A percentile compares a stretch with the other conserved stretches of the same genome.
phyloP scores from a whole-genome alignment of 2,888 invertebrate genomes.

The Antitype chi region DNA sequence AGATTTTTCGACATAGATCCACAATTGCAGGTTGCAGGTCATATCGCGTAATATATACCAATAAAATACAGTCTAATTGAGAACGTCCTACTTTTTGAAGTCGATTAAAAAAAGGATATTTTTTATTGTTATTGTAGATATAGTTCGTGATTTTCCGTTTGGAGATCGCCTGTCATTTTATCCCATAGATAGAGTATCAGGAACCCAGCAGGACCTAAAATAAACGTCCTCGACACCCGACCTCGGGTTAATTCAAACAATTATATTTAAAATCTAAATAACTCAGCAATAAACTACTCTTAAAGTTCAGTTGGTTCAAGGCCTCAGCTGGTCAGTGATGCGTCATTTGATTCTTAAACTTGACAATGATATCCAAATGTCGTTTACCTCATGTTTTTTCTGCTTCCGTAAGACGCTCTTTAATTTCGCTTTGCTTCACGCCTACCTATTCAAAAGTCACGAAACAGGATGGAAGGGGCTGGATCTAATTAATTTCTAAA shows the following conservation, averaged over 20 bases:
- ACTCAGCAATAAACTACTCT: neutral
- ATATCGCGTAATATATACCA: too few relatives aligned
- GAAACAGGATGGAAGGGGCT: conserved; percentile 11
- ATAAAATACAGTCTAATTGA: too few relatives aligned
- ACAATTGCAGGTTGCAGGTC: too few relatives aligned
- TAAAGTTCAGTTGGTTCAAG: conserved; percentile 26
- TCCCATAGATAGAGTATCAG: too few relatives aligned
- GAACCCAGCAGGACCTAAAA: neutral
- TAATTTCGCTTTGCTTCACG: conserved; percentile 20
- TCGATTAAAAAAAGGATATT: too few relatives aligned
- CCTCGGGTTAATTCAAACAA: neutral
- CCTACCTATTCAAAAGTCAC: conserved; percentile 9
- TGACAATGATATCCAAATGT: conserved; percentile 35
- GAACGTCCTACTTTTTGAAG: too few relatives aligned
- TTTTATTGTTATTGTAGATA: too few relatives aligned
- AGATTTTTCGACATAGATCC: too few relatives aligned
- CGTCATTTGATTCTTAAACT: conserved; percentile 4
- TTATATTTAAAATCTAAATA: neutral
- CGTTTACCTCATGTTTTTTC: conserved; percentile 44
- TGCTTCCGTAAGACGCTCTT: conserved; percentile 13
- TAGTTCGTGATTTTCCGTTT: too few relatives aligned
- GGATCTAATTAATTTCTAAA: neutral
- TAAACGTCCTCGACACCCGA: too few relatives aligned
- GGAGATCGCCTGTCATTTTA: too few relatives aligned
- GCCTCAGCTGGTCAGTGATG: neutral